Conservation (phyloP, 2,113 vertebrate species). For the Lichenostomus cassidix region DNA sequence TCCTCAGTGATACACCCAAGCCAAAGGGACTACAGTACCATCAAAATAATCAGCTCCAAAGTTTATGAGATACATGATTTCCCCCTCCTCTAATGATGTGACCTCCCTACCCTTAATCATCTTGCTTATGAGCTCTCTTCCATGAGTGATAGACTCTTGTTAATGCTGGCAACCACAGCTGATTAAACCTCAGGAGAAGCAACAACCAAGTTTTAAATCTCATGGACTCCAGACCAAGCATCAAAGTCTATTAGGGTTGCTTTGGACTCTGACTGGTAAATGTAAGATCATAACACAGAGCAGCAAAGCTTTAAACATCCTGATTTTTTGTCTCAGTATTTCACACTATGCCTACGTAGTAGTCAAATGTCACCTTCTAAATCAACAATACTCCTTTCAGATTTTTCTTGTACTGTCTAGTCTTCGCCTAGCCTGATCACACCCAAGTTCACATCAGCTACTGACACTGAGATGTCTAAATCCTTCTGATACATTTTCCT, state of each 20-base stretch:
- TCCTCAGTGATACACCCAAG: not conserved
- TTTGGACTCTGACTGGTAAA: not conserved
- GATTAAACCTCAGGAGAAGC: conserved; percentile 15
- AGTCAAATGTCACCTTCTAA: not conserved
- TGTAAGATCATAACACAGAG: not conserved
- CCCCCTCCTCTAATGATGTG: not conserved
- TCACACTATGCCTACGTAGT: not conserved
- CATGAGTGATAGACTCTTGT: not conserved
- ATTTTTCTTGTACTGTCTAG: not conserved
- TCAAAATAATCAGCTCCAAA: not conserved
- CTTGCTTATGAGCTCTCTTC: not conserved
- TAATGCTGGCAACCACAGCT: not conserved
- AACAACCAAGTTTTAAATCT: conserved; percentile 3
- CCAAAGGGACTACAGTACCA: not conserved
- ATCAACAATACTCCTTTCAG: not conserved
- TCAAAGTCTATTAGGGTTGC: not conserved
- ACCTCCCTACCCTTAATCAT: not conserved
- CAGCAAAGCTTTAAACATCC: not conserved
- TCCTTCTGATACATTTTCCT: not conserved
- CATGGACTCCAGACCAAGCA: not conserved
- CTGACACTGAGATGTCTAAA: not conserved
- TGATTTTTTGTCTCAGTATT: not conserved
- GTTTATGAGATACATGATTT: not conserved
- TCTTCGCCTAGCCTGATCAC: not conserved
- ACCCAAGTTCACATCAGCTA: not conserved